Evolutionary conservation across 2,113 vertebrate genomes (phyloP).

Genomic region (Gulo gulo): DNA sequence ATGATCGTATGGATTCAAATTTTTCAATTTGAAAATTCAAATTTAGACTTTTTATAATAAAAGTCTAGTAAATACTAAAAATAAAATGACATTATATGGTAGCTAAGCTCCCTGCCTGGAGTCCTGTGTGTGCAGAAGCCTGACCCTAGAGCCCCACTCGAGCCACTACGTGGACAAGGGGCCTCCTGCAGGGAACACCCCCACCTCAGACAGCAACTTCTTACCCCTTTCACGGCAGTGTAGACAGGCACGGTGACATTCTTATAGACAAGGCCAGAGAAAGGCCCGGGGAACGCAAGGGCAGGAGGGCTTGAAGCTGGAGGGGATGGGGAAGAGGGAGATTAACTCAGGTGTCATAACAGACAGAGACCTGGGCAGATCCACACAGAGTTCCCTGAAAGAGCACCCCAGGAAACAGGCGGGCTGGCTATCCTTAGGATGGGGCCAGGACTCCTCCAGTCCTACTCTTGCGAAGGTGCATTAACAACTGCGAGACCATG

Average conservation of each 20-base stretch:
- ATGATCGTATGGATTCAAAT: not conserved
- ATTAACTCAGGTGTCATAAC: not conserved
- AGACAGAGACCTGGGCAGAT: not conserved
- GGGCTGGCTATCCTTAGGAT: not conserved
- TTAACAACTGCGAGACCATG: rapidly evolving
- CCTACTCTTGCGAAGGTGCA: not conserved
- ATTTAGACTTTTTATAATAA: not conserved
- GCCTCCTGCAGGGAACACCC: not conserved
- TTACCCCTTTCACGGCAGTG: constrained; percentile 95
- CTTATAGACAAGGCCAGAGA: constrained; percentile 89
- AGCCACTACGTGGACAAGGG: not conserved
- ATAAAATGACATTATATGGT: not conserved
- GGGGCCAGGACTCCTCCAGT: not conserved
- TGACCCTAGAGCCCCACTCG: not conserved
- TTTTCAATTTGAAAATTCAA: not conserved
- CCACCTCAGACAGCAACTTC: not conserved
- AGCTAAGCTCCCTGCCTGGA: not conserved
- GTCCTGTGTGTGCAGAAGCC: not conserved
- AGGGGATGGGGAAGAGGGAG: not conserved
- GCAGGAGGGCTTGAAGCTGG: constrained; percentile 63
- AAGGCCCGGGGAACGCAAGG: constrained; percentile 49
- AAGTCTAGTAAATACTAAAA: not conserved
- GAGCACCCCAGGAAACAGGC: not conserved
- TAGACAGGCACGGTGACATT: constrained; percentile 94
- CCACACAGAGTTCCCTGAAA: not conserved